A percentile compares a stretch with the other conserved stretches of the same genome.
These are phyloP conservation scores for Halocaridina rubra DNA, from an alignment of 2,888 invertebrate species.

Conservation along the genomic window DNA sequence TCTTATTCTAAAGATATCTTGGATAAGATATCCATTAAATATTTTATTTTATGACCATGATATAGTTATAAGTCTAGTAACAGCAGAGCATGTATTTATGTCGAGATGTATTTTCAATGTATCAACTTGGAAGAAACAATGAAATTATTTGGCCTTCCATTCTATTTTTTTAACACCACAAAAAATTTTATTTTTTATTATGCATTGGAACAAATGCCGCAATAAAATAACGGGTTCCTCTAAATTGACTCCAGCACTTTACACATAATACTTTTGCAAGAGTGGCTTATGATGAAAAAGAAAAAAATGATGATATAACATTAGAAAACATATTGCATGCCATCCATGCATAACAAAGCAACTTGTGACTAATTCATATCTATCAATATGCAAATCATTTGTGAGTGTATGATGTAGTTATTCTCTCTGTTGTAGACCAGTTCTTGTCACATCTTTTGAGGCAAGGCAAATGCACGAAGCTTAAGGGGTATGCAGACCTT, in stretches of 20 bases:
- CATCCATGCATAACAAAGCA: too few relatives aligned
- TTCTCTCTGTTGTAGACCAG: too few relatives aligned
- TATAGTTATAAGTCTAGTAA: constrained; percentile 10
- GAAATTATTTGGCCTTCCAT: constrained; percentile 53
- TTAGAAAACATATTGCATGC: too few relatives aligned
- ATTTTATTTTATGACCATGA: constrained; percentile 9
- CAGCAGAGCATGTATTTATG: constrained; percentile 44
- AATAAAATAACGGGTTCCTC: too few relatives aligned
- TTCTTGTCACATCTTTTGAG: too few relatives aligned
- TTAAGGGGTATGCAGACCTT: too few relatives aligned
- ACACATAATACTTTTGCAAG: neutral
- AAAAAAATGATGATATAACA: too few relatives aligned
- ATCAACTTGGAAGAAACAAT: constrained; percentile 53
- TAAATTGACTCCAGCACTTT: neutral
- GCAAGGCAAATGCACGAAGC: too few relatives aligned
- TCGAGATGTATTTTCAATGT: constrained; percentile 60
- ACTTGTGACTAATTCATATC: too few relatives aligned
- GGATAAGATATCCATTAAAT: neutral
- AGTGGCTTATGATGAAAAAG: too few relatives aligned
- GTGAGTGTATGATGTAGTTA: too few relatives aligned
- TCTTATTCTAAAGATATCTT: neutral
- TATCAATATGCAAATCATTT: too few relatives aligned
- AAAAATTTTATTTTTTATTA: neutral
- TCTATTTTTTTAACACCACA: constrained; percentile 12
- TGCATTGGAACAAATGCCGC: neutral